phyloP scores from a whole-genome alignment of 2,113 vertebrate genomes.

The Hypanus sabinus region DNA sequence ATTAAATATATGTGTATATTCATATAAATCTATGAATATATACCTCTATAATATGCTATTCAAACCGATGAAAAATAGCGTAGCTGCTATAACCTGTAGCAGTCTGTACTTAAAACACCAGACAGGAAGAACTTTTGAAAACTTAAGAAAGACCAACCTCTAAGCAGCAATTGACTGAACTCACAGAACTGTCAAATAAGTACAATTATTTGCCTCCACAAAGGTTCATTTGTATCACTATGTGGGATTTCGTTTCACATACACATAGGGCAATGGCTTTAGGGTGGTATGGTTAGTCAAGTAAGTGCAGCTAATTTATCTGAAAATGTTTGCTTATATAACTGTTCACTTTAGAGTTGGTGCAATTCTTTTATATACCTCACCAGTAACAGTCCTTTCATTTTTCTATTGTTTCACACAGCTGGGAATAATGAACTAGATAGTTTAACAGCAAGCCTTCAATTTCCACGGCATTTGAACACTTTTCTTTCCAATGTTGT shows the following conservation, averaged over 20 bases:
- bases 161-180: conserved; percentile 54
- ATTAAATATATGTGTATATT: neutral
- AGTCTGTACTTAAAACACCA: conserved; percentile 52
- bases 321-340: conserved; percentile 38
- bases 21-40: neutral
- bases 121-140: conserved; percentile 57
- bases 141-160: conserved; percentile 73
- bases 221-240: conserved; percentile 42
- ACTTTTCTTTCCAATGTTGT: neutral
- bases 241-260: conserved; percentile 32
- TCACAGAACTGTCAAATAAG: conserved; percentile 51
- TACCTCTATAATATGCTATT: neutral
- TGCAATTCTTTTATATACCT: conserved; percentile 18
- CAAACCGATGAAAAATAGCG: neutral
- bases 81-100: conserved; percentile 53
- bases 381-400: conserved; percentile 42
- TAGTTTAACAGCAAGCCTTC: neutral
- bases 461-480: neutral
- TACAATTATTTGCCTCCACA: conserved; percentile 46
- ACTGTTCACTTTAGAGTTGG: conserved; percentile 23
- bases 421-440: conserved; percentile 24
- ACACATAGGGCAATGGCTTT: conserved; percentile 31
- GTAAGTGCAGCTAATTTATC: conserved; percentile 31
- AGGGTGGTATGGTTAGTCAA: conserved; percentile 22
- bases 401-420: conserved; percentile 14